Evolutionary conservation across 2,113 vertebrate genomes (phyloP), one percentile per base, ranked within the genome.

Genomic region (Pleuronectes platessa): DNA sequence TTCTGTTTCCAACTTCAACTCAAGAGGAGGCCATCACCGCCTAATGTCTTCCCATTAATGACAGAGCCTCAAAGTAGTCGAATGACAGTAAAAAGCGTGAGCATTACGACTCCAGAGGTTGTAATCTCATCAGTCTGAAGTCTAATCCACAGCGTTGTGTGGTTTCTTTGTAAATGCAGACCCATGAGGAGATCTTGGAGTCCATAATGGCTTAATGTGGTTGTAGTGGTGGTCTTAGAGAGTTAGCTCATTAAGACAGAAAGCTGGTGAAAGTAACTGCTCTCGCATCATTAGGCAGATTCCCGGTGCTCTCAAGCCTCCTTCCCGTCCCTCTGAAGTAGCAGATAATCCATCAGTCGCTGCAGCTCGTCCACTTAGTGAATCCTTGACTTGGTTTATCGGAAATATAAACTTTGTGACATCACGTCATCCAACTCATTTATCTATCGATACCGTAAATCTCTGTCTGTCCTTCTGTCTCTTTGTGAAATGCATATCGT

Each of bases 191-290:
- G 71, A 75, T 67, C 61, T 78, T 61, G 26, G 55, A 82, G 75
- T 76, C 76, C 61, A 21, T 88, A 82, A 89, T 86, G 78, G 68
- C 78, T 66, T 85, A 83, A 90, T 90, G 88, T 82, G 89, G 86
- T 84, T 82, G 60, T 73, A 53, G 79, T 47, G 62, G 72, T 79
- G 82, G 71, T 82, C 74, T 1, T 63, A 72, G 86, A 84, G 82
- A 87, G 74, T 54, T 27, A 24, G 79, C 77, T 75, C 84, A 86
- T 89, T 88, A 85, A 64, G 71, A 21, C 60, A 69, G 68, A 61
- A 75, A 24, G 71, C 74, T 27, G 69, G 56, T 74, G 85, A 80
- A 83, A 86, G 74, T 61, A 59, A 69, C 63, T 77, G 81, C 73
- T 77, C 60, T 84, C 79, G 79, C 84, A 78, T 86, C 81, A 82